Conservation (phyloP, 2,888 invertebrate genomes). For the Anarsia innoxiella region DNA sequence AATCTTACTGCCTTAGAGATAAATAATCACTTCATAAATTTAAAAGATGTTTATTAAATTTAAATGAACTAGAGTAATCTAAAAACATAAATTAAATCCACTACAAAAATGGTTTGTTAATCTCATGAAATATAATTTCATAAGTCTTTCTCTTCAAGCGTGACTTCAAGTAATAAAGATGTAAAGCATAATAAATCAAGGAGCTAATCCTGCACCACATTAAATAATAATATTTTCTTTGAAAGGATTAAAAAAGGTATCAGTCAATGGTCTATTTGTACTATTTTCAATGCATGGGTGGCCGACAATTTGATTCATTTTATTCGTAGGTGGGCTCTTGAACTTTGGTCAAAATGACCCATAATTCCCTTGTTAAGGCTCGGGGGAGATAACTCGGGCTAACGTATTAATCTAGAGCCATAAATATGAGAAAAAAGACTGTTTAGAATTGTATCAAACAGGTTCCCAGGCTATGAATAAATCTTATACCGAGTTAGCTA, state of each 20-base stretch:
- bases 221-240: slow-evolving; percentile 32
- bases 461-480: slow-evolving; percentile 24
- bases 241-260: slow-evolving; percentile 42
- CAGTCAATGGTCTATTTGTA: slow-evolving; percentile 30
- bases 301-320: slow-evolving; percentile 58
- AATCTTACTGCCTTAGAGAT: too few relatives aligned
- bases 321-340: slow-evolving; percentile 58
- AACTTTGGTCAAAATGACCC: slow-evolving; percentile 57
- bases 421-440: slow-evolving; percentile 43
- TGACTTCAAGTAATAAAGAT: slow-evolving; percentile 43
- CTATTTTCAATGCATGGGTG: slow-evolving; percentile 51
- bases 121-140: too few relatives aligned
- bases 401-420: slow-evolving; percentile 59
- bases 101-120: too few relatives aligned
- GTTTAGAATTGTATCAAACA: slow-evolving; percentile 24
- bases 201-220: slow-evolving; percentile 28
- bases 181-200: slow-evolving; percentile 33
- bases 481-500: slow-evolving; percentile 2
- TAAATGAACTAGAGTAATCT: too few relatives aligned
- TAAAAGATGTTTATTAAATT: too few relatives aligned
- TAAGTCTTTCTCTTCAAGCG: too few relatives aligned
- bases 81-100: too few relatives aligned
- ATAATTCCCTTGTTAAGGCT: slow-evolving; percentile 65
- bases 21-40: too few relatives aligned
- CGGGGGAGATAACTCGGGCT: slow-evolving; percentile 41